phyloP scores from a whole-genome alignment of 2,113 vertebrate genomes.

The Ceuthmochares aereus region DNA sequence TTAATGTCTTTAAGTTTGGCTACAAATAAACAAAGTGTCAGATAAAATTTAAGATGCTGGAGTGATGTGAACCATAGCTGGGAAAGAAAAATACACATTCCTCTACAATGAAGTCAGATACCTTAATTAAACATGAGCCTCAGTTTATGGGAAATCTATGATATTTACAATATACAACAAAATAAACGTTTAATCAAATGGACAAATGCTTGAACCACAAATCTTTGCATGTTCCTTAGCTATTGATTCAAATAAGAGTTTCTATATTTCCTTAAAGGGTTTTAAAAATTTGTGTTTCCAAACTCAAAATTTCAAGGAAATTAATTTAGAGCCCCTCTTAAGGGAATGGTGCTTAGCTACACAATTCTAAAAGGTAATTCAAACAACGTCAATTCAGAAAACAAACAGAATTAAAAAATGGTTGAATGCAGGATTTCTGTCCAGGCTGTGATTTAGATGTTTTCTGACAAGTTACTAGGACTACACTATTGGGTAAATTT shows the following conservation, averaged over 20 bases:
- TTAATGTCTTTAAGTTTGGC: neutral
- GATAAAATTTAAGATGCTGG: neutral
- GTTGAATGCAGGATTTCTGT: neutral
- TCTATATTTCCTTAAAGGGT: neutral
- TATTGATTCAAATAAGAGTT: neutral
- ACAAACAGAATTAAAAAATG: neutral
- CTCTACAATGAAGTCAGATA: neutral
- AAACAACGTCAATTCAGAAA: neutral
- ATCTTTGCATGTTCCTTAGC: neutral
- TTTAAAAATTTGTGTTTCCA: neutral
- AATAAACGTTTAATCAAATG: neutral
- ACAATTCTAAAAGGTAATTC: neutral
- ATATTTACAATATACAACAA: neutral
- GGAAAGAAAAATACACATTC: neutral
- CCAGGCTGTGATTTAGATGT: neutral
- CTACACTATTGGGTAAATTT: neutral
- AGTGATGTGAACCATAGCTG: neutral
- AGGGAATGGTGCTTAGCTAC: neutral
- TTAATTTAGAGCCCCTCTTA: neutral
- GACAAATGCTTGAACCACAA: neutral
- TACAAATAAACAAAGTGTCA: neutral
- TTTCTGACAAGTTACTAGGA: neutral
- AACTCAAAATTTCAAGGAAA: neutral
- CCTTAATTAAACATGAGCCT: neutral
- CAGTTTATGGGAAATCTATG: neutral